Base-by-base conservation (phyloP, 2,888 invertebrate species). In the Agrypnus murinus region DNA sequence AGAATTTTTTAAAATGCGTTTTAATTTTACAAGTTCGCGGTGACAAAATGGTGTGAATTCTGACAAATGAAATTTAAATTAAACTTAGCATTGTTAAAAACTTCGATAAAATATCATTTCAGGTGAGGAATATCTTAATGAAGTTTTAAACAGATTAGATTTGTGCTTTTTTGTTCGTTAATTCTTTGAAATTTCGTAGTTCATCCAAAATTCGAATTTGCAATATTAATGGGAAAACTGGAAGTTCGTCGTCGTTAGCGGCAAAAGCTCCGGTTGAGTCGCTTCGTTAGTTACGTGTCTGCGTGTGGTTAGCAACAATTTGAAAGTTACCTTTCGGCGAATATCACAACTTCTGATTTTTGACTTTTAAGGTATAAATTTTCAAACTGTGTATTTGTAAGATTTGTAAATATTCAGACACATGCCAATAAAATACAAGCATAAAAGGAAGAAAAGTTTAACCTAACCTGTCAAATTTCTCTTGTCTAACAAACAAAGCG, bases 281-380 rank as follows among this genome's bases (percentile, higher is more conserved):
- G 59, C 38, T 59, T 59, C 59, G 40, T 58, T 58, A 58, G 59
- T 59, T 59, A 59, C 43, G 43, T 59, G 40, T 43, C 59, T 59
- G 31, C 43, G 9, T 36, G 55, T 55, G 55, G 55, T 34, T 55
- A 36, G 36, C 15, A 17, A 17, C 55, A 55, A 55, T 55, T 55
- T 55, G 25, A 55, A 55, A 55, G 36, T 55, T 53, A 34, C 15
- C 34, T 46, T 25, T 43, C 7, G 43, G 43, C 5, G 43, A 14
- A 14, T 15, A 43, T 15, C 43, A 9, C 1, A 15, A 15, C 1
- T 25, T 25, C 25, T 5, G 12, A 38, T 40, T 40, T 40, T 40
- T 40, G 38, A n/a, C n/a, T 10, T 40, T 40, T 40, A n/a, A 12
- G n/a, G n/a, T 12, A 12, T 12, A 10, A 2, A 25, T 25, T 10